These are phyloP conservation scores for Gymnorhina tibicen DNA, from an alignment of 2,113 vertebrate species.

Conservation along the genomic window DNA sequence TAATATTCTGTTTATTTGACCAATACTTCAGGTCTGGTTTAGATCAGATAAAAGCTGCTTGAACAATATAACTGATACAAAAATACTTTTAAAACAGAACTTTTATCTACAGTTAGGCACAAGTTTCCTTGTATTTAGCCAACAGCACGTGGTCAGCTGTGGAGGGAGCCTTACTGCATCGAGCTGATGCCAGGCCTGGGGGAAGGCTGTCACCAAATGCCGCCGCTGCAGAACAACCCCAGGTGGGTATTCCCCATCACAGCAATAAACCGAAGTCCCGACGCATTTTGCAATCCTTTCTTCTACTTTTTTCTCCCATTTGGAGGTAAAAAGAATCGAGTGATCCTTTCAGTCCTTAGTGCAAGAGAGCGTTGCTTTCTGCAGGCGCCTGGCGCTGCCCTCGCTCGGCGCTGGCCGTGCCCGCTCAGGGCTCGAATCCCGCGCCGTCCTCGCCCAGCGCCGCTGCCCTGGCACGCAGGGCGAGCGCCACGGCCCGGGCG, in stretches of 20 bases:
- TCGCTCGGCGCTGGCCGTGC: fast-evolving
- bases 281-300: neutral
- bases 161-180: fast-evolving
- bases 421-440: fast-evolving
- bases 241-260: fast-evolving
- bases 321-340: neutral
- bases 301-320: neutral
- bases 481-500: neutral
- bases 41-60: neutral
- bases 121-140: neutral
- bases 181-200: too few relatives aligned
- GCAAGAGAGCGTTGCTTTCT: neutral
- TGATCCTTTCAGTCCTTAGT: neutral
- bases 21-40: neutral
- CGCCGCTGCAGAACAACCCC: neutral
- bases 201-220: neutral
- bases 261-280: neutral
- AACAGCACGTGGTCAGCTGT: neutral
- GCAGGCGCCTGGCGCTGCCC: fast-evolving
- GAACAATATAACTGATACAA: neutral
- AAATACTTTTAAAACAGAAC: neutral
- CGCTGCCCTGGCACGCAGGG: slow-evolving; percentile 25
- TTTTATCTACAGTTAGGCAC: neutral
- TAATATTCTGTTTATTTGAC: neutral
- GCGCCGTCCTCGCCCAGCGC: neutral